phyloP scores from a whole-genome alignment of 2,888 invertebrate species.

The Himalopsyche anomala region DNA sequence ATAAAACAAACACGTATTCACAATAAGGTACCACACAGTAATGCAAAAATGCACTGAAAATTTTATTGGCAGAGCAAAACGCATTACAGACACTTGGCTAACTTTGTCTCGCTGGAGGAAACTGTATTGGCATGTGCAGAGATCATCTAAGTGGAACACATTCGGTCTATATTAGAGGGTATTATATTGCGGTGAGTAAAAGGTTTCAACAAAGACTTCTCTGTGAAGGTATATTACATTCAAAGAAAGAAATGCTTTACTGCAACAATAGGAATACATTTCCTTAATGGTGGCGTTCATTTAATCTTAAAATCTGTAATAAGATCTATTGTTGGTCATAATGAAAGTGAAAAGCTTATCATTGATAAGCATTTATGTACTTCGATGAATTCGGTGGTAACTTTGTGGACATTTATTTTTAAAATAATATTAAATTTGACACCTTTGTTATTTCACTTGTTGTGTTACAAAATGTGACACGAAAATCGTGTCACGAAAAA shows the following conservation, averaged over 20 bases:
- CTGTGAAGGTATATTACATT: background rate
- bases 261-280: background rate
- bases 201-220: constrained; percentile 6
- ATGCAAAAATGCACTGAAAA: constrained; percentile 48
- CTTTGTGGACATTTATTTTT: no score
- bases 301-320: background rate
- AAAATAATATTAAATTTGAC: no score
- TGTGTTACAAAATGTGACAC: no score
- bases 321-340: background rate
- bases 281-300: background rate
- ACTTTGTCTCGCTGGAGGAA: constrained; percentile 9
- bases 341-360: no score
- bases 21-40: constrained; percentile 44
- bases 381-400: no score
- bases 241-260: background rate
- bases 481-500: no score
- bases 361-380: no score
- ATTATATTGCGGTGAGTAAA: background rate
- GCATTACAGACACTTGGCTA: constrained; percentile 24
- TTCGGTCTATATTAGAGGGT: background rate
- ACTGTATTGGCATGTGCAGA: background rate
- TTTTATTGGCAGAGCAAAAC: constrained; percentile 47
- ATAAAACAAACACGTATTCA: constrained; percentile 49
- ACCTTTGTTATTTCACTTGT: no score
- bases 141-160: constrained; percentile 32